Evolutionary conservation across 2,797 vertebrate genomes (phyloP), one percentile per base, ranked within the genome.

Genomic region (Knipowitschia caucasica): DNA sequence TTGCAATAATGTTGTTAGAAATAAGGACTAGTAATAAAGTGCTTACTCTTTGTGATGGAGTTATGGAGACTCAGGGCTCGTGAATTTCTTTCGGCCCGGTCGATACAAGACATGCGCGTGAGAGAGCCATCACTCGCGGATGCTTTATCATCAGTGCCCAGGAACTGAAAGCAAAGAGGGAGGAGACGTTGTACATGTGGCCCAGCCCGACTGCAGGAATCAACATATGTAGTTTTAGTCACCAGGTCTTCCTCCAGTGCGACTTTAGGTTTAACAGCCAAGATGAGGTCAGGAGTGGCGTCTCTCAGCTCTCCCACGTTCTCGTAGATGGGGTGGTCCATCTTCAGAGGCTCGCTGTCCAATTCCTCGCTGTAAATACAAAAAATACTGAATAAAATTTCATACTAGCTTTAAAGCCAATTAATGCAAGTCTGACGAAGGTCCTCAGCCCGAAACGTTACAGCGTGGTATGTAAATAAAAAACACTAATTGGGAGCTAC

Each of bases 231-330:
- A 40, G n/a, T 33, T 4, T 17, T 50, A 21, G 15, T 78, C 67
- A 94, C 92, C 90, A 91, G 88, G 29, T 81, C 57, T 11, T 86
- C 89, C 21, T 84, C 81, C 20, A 62, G 43, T 50, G 73, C 62
- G 43, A 83, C 53, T 66, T 92, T 94, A 54, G 91, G 85, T 4
- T 91, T 93, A 62, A 91, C 83, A 0, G 90, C 89, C 64, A 92
- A 83, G 73, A 95, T 93, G 65, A 95, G 89, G 78, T 95, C 94
- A 2, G 93, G 93, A 20, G 92, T 94, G 53, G 85, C 73, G 4
- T 89, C 89, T 26, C 80, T 83, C 67, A 93, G 77, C 58, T 86
- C 78, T 0, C 83, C 79, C 1, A 73, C 52, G 53, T 91, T 91
- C 50, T 93, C 90, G 0, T 90, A 91, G 69, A 92, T 75, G 77